A percentile compares a stretch with the other conserved stretches of the same genome.
These are phyloP conservation scores for Agonopterix arenella DNA, from an alignment of 2,888 invertebrate species.

Conservation along the genomic window DNA sequence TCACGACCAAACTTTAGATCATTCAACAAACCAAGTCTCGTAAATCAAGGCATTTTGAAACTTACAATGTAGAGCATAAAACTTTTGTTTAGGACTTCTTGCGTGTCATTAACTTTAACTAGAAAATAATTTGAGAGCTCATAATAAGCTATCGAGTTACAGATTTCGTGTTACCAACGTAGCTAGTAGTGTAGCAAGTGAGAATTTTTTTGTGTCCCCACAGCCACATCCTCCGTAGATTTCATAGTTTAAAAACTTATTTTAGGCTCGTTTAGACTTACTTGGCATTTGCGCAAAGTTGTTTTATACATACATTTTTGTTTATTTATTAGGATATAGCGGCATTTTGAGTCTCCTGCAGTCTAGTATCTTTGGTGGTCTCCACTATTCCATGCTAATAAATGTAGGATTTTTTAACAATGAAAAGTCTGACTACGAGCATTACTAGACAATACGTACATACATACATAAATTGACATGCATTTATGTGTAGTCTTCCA, in stretches of 20 bases:
- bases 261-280: constrained; percentile 10
- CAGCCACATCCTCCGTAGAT: constrained; percentile 11
- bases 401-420: too few species aligned
- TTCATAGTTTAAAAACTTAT: constrained; percentile 12
- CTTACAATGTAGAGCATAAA: neutral
- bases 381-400: too few species aligned
- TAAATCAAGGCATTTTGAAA: too few species aligned
- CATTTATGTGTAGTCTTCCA: too few species aligned
- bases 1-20: neutral
- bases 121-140: constrained; percentile 7
- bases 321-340: too few species aligned
- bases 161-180: constrained; percentile 3
- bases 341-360: too few species aligned
- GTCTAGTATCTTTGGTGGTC: too few species aligned
- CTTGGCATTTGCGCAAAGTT: neutral
- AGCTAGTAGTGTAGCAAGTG: constrained; percentile 7
- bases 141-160: constrained; percentile 8
- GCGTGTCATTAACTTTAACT: constrained; percentile 1
- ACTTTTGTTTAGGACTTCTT: neutral
- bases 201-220: constrained; percentile 4
- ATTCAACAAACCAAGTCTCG: too few species aligned
- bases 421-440: too few species aligned
- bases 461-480: too few species aligned
- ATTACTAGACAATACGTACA: too few species aligned
- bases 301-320: too few species aligned